phyloP scores from a whole-genome alignment of 92 coral and sea anemone genomes.

The Umimayanthus kanabou region DNA sequence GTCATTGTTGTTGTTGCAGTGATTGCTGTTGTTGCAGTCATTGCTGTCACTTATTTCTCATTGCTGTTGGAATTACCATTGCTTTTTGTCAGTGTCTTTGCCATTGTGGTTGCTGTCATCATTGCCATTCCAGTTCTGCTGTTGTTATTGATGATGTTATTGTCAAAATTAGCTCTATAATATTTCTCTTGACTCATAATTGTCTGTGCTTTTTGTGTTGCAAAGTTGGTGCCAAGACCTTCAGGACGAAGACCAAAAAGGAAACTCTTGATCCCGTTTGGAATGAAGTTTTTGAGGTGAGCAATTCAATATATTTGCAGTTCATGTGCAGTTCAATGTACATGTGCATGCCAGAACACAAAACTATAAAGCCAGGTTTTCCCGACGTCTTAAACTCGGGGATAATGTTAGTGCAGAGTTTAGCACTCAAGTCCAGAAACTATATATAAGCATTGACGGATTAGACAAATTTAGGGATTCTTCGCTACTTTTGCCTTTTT shows the following conservation, averaged over 20 bases:
- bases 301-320: background rate
- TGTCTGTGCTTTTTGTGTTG: background rate
- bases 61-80: background rate
- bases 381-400: too few relatives aligned
- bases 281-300: constrained; percentile 98
- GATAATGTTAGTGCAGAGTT: too few relatives aligned
- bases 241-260: constrained; percentile 83
- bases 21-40: background rate
- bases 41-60: background rate
- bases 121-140: background rate
- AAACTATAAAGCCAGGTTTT: background rate
- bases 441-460: too few relatives aligned
- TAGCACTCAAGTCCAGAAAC: too few relatives aligned
- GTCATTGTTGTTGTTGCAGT: background rate
- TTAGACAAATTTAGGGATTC: too few relatives aligned
- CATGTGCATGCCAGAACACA: too few relatives aligned
- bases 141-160: background rate
- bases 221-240: constrained; percentile 91
- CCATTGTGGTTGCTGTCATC: background rate
- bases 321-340: background rate
- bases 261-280: constrained; percentile 90
- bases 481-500: too few relatives aligned
- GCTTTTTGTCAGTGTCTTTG: background rate
- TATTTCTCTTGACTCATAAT: background rate
- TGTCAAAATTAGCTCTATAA: background rate